Evolutionary conservation across 2,888 invertebrate genomes (phyloP).

Genomic region (Gandaritis pyraliata): DNA sequence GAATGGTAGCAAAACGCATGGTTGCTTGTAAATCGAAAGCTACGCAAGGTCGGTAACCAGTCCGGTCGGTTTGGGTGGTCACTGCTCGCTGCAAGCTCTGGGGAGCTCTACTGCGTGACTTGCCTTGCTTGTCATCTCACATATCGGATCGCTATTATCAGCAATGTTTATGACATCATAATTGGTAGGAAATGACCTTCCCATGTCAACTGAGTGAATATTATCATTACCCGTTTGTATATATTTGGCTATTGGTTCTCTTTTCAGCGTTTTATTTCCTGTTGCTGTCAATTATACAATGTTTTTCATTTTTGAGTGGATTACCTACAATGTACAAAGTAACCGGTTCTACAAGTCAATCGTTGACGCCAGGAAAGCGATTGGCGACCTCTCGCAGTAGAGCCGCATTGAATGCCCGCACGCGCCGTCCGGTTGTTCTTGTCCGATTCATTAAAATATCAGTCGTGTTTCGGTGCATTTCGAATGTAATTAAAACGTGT

Average conservation of each 20-base stretch:
- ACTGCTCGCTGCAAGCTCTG: constrained; percentile 35
- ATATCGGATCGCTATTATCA: constrained; percentile 5
- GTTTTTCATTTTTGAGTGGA: background rate
- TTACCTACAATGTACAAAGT: background rate
- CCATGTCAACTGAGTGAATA: background rate
- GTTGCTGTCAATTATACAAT: background rate
- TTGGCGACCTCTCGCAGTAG: constrained; percentile 20
- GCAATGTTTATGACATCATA: constrained; percentile 1
- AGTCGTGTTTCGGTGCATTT: constrained; percentile 24
- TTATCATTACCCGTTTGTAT: no score
- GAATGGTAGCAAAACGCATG: constrained; percentile 49
- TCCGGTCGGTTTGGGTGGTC: constrained; percentile 51
- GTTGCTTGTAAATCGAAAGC: constrained; percentile 62
- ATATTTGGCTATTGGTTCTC: background rate
- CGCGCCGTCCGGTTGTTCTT: constrained; percentile 28
- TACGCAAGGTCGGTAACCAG: constrained; percentile 63
- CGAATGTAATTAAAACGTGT: constrained; percentile 22
- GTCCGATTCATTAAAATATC: constrained; percentile 35
- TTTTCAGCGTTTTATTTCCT: background rate
- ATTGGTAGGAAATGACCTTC: background rate
- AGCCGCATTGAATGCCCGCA: constrained; percentile 29
- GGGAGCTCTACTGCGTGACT: constrained; percentile 15
- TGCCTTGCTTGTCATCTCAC: background rate
- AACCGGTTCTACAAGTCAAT: constrained; percentile 2
- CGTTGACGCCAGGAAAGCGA: background rate